Evolutionary conservation across 2,113 vertebrate genomes (phyloP).

Genomic region (Athene noctua): DNA sequence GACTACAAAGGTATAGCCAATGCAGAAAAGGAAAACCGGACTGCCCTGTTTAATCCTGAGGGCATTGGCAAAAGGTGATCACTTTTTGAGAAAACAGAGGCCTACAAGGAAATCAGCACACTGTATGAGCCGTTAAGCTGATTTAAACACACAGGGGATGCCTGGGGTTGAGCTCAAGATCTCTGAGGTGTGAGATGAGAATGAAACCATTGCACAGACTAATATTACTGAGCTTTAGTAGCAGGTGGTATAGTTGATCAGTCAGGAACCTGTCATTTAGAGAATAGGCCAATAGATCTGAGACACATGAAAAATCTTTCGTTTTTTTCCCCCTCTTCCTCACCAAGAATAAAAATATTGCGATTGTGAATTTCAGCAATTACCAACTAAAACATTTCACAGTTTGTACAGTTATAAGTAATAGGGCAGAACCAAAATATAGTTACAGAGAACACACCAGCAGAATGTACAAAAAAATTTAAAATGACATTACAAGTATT

Average conservation of each 20-base stretch:
- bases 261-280: constrained; percentile 83
- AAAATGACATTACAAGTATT: neutral
- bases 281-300: constrained; percentile 81
- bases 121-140: constrained; percentile 92
- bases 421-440: neutral
- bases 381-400: constrained; percentile 38
- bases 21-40: constrained; percentile 84
- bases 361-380: constrained; percentile 65
- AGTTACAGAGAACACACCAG: neutral
- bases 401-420: constrained; percentile 19
- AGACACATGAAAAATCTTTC: constrained; percentile 76
- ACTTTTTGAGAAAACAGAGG: constrained; percentile 94
- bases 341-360: constrained; percentile 64
- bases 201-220: constrained; percentile 87
- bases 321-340: constrained; percentile 38
- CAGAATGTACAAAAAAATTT: neutral
- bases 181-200: constrained; percentile 86
- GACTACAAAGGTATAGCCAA: constrained; percentile 94
- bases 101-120: constrained; percentile 95
- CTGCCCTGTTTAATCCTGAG: constrained; percentile 96
- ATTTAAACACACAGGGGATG: constrained; percentile 94
- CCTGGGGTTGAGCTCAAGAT: constrained; percentile 86
- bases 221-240: constrained; percentile 86
- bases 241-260: constrained; percentile 84
- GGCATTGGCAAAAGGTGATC: constrained; percentile 97